phyloP scores from a whole-genome alignment of 2,113 vertebrate species.

The Erythrolamprus reginae region DNA sequence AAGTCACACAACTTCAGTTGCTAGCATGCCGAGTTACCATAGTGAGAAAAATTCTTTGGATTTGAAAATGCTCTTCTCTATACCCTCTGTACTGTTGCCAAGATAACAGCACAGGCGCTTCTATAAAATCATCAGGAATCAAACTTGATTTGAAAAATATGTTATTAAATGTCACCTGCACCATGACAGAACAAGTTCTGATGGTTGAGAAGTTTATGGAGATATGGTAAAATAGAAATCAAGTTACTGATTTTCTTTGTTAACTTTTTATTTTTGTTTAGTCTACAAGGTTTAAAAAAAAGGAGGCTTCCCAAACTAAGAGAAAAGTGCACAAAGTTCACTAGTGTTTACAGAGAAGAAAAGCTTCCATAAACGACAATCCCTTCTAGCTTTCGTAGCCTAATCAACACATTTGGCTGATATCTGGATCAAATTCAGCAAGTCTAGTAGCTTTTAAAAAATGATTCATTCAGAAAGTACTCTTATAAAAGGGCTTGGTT shows the following conservation, averaged over 20 bases:
- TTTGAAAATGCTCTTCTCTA: not conserved
- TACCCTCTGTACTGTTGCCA: not conserved
- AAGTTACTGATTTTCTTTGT: not conserved
- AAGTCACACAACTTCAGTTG: not conserved
- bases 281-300: not conserved
- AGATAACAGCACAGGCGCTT: not conserved
- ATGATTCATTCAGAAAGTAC: not conserved
- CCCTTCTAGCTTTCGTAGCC: not conserved
- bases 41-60: not conserved
- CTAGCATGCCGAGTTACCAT: not conserved
- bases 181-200: not conserved
- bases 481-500: constrained; percentile 27
- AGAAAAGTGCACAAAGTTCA: not conserved
- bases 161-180: not conserved
- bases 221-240: not conserved
- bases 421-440: not conserved
- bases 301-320: not conserved
- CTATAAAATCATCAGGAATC: not conserved
- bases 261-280: not conserved
- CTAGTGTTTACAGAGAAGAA: not conserved
- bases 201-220: not conserved
- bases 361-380: not conserved
- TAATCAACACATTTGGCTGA: not conserved
- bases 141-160: not conserved
- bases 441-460: not conserved